phyloP scores from a whole-genome alignment of 92 coral and sea anemone genomes.

The Zoanthus sociatus region DNA sequence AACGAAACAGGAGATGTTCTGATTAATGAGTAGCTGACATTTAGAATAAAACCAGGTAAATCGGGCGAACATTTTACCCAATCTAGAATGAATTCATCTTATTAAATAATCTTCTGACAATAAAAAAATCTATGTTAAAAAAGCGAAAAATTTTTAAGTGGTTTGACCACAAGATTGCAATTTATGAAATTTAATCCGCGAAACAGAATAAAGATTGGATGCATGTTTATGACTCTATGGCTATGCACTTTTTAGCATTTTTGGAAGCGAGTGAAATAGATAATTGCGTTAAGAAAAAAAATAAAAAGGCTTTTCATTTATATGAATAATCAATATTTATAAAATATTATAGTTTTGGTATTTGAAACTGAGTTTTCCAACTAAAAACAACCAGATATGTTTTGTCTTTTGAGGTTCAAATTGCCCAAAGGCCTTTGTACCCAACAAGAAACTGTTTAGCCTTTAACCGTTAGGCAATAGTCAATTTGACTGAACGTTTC shows the following conservation, averaged over 20 bases:
- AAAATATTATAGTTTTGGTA: neutral
- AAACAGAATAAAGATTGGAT: neutral
- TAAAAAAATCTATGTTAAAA: conserved; percentile 11
- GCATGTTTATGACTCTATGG: neutral
- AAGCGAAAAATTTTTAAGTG: conserved; percentile 18
- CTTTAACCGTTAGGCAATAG: conserved; percentile 10
- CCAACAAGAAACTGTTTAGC: neutral
- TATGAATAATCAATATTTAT: neutral
- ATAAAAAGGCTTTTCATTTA: neutral
- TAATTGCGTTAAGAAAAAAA: neutral
- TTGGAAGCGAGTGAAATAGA: neutral
- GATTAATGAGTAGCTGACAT: neutral
- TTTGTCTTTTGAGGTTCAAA: neutral
- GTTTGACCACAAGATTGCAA: neutral
- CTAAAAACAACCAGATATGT: conserved; percentile 29
- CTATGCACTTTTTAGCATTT: conserved; percentile 23
- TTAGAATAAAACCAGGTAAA: conserved; percentile 3
- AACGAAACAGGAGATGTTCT: conserved; percentile 16
- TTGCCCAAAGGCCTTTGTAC: conserved; percentile 40
- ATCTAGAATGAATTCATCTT: neutral
- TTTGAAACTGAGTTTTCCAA: conserved; percentile 7
- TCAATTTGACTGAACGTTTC: neutral
- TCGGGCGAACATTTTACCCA: neutral
- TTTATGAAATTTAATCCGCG: conserved; percentile 14
- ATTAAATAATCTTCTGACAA: conserved; percentile 16